Evolutionary conservation across 2,797 vertebrate species (phyloP), one percentile per base, ranked within the genome.

Genomic region (Bradypodion ventrale): DNA sequence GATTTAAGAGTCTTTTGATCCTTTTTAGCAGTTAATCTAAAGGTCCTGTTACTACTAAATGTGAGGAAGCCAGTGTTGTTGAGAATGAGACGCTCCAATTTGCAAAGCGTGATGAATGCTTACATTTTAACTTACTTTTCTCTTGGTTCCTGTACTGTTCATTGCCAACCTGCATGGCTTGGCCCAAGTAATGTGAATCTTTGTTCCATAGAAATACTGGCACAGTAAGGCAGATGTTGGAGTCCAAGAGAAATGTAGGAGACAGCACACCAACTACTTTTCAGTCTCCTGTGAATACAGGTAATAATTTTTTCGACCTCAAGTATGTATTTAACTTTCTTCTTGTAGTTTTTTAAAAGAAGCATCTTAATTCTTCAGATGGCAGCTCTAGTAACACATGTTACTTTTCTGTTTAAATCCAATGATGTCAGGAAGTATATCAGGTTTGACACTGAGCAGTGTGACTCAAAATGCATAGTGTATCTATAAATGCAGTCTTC

Each of bases 141-240:
- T 80, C 35, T 85, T 29, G 59, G 44, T 60, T 7, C 1, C 40
- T 75, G 0, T 79, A 7, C 59, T 78, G 29, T 52, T 83, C 32
- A 12, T 86, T 83, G 35, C 56, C 87, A n/a, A 56, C 1, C 2
- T 72, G 37, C 49, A 85, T n/a, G 12, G 56, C 12, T 86, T 65
- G 82, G 65, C 88, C 94, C 75, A 78, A 5, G 72, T 87, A 75
- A 83, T 79, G 49, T 79, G 23, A 83, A 29, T 84, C 2, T 94
- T 86, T 59, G 0, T 94, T 94, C 82, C 65, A 1, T 85, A 97
- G 95, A 93, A 95, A 92, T 94, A 29, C 93, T 85, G 81, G 93
- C 77, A 97, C 96, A 60, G 96, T 97, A 85, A 96, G 96, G 66
- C 96, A 96, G 82, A 94, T 97, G 95, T 88, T 96, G 83, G 96